Evolutionary conservation across 2,797 vertebrate genomes (phyloP), one percentile per base, ranked within the genome.

Genomic region (Chelon labrosus): DNA sequence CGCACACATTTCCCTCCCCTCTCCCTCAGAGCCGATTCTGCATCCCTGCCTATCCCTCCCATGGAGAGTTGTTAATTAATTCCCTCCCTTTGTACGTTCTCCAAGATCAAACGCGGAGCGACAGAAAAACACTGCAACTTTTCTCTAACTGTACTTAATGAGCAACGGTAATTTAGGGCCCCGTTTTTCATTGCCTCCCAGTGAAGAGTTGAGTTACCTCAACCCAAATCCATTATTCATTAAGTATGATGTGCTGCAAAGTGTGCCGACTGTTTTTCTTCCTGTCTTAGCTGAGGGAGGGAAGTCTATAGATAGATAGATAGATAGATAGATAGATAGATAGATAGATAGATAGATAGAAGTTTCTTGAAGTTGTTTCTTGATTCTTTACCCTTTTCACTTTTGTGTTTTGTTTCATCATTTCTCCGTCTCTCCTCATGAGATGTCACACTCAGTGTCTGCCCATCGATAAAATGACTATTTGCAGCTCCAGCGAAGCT

Each of bases 1-100:
- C 25, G 9, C 57, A 14, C 35, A 50, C 58, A 44, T 25, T 42
- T 38, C 54, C 19, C 68, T 57, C 52, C 56, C 64, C 69, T 69
- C 72, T 83, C 85, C 85, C 83, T 82, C 80, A 70, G 81, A 90
- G 85, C 81, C 84, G 76, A 67, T 83, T 82, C 84, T 47, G 41
- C 81, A 81, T 82, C 70, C 68, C 77, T 84, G 80, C 84, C 84
- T 84, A 8, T 85, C 74, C 85, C 84, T 89, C 87, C 90, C 90
- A 80, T 77, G 62, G 91, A 90, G 91, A 84, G 27, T 86, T 93
- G 89, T 88, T 93, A 91, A 92, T 92, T 92, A 91, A 91, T 91
- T 92, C 90, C 86, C 86, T 91, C 86, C 90, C 89, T 90, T 91
- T 90, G 90, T 90, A 88, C 75, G 20, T 82, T 86, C 47, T 73